These are phyloP conservation scores for Linhomoeus sp. DNA, from an alignment of 2,888 invertebrate species.

Conservation along the genomic window DNA sequence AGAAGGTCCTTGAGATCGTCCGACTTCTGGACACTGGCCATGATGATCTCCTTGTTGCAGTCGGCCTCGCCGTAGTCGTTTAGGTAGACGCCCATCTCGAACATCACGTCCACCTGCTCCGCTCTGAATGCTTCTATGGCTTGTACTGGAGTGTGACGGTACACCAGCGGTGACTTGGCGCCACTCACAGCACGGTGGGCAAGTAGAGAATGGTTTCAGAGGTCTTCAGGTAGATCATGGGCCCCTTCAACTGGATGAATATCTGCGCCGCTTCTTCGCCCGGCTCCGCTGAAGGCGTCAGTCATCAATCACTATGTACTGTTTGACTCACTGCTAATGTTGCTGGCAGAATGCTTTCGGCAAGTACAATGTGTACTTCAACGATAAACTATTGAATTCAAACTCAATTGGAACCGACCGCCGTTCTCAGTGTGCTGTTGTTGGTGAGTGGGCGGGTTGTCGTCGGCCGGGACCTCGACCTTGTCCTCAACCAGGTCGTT, in stretches of 20 bases:
- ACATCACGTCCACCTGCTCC: constrained; percentile 71
- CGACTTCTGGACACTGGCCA: constrained; percentile 77
- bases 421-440: too few relatives aligned
- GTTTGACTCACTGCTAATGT: too few relatives aligned
- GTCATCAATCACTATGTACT: too few relatives aligned
- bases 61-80: constrained; percentile 98
- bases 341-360: too few relatives aligned
- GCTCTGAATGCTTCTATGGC: constrained; percentile 44
- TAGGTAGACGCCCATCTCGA: constrained; percentile 77
- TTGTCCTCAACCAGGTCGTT: constrained; percentile 12
- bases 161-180: too few relatives aligned
- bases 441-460: too few relatives aligned
- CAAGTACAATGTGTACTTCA: too few relatives aligned
- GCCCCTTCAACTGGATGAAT: constrained; percentile 13
- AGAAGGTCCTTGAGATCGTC: constrained; percentile 81
- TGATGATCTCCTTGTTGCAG: constrained; percentile 72
- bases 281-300: too few relatives aligned
- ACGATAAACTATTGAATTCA: too few relatives aligned
- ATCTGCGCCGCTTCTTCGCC: constrained; percentile 7
- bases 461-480: constrained; percentile 40
- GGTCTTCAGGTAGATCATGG: constrained; percentile 12
- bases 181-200: constrained; percentile 16
- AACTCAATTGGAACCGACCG: too few relatives aligned
- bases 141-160: background rate
- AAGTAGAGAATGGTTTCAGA: constrained; percentile 14